Conservation (phyloP, 2,113 vertebrate genomes). For the Semicossyphus pulcher region DNA sequence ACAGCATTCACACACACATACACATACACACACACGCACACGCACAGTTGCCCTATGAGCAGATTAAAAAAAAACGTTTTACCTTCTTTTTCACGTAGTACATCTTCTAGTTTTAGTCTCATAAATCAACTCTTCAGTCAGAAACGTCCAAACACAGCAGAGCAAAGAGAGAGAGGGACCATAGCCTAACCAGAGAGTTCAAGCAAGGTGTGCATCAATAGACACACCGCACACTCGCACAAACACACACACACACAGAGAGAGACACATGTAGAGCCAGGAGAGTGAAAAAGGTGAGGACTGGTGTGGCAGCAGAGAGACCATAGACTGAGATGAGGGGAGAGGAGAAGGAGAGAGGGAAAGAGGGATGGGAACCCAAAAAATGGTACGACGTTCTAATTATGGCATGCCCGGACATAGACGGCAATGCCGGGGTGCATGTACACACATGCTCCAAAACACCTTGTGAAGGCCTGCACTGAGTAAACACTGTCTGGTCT, state of each 20-base stretch:
- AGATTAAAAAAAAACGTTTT: slow-evolving; percentile 57
- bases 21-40: slow-evolving; percentile 2
- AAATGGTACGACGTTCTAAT: slow-evolving; percentile 84
- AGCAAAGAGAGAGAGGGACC: slow-evolving; percentile 40
- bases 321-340: slow-evolving; percentile 60
- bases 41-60: background rate
- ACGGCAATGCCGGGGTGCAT: slow-evolving; percentile 79
- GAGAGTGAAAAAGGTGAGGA: slow-evolving; percentile 69
- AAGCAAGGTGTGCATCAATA: slow-evolving; percentile 61
- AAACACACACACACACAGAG: slow-evolving; percentile 6
- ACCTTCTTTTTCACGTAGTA: slow-evolving; percentile 86
- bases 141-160: slow-evolving; percentile 56
- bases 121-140: slow-evolving; percentile 63
- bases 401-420: slow-evolving; percentile 83
- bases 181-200: slow-evolving; percentile 58
- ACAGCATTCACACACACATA: slow-evolving; percentile 2
- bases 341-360: slow-evolving; percentile 62
- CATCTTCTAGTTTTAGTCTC: slow-evolving; percentile 74
- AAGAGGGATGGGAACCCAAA: slow-evolving; percentile 80
- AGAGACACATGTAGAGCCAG: slow-evolving; percentile 41
- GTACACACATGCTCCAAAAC: slow-evolving; percentile 82
- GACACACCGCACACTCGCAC: slow-evolving; percentile 35
- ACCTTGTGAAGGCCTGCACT: slow-evolving; percentile 79
- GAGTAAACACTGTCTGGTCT: slow-evolving; percentile 78
- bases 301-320: slow-evolving; percentile 59